A percentile compares a stretch with the other conserved stretches of the same genome.
Evolutionary conservation across 2,888 invertebrate species (phyloP).

Genomic region (Drosophila heteroneura): DNA sequence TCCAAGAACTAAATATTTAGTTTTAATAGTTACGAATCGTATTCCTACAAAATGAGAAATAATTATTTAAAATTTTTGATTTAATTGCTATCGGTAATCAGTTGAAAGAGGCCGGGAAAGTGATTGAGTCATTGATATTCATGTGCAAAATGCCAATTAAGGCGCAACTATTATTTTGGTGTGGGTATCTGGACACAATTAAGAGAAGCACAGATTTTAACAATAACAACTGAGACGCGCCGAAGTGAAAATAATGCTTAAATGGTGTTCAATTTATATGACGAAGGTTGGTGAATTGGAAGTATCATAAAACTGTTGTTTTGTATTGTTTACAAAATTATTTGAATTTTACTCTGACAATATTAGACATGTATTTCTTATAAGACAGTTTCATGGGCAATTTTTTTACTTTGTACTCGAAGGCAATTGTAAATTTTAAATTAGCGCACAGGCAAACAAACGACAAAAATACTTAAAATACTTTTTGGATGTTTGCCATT

Average conservation of each 20-base stretch:
- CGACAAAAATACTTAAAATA: constrained; percentile 15
- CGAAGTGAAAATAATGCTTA: too few relatives aligned
- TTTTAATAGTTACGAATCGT: neutral
- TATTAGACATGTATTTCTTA: neutral
- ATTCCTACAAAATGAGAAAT: neutral
- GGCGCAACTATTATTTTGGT: too few relatives aligned
- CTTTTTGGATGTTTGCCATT: constrained; percentile 5
- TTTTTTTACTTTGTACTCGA: neutral
- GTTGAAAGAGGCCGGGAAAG: too few relatives aligned
- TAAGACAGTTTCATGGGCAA: neutral
- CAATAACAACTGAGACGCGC: too few relatives aligned
- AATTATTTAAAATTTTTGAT: too few relatives aligned
- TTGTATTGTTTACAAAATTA: neutral
- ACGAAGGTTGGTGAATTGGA: neutral
- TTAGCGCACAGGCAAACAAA: neutral
- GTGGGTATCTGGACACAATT: too few relatives aligned
- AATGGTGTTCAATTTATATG: neutral
- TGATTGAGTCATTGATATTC: too few relatives aligned
- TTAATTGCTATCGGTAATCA: too few relatives aligned
- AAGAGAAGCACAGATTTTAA: too few relatives aligned
- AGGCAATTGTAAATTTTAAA: neutral
- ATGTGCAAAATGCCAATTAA: too few relatives aligned
- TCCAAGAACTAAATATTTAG: neutral
- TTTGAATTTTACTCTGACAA: neutral
- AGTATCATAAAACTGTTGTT: neutral